Evolutionary conservation across 1,140 invertebrate species (phyloP), one percentile per base, ranked within the genome.

Genomic region (Aphelenchoides avenae): DNA sequence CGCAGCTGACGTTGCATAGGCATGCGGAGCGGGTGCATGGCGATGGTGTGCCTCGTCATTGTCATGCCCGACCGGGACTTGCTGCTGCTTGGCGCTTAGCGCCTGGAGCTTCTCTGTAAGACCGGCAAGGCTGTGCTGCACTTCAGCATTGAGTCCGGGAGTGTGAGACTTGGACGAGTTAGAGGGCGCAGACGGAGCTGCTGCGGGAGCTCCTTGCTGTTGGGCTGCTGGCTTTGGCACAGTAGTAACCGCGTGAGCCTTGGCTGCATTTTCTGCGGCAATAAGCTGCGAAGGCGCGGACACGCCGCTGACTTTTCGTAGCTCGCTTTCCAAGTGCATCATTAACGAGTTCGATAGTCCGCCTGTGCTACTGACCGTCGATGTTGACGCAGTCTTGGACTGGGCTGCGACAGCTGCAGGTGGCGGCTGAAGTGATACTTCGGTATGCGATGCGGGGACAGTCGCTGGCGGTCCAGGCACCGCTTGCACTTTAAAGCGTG

Each of bases 301-400:
- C 9, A 61, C 59, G 15, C 59, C 63, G 33, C 63, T 65, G 11
- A 65, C 55, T 50, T 64, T 64, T 18, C 64, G 42, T 24, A 64
- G 42, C 41, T 63, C 61, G 36, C n/a, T 39, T 18, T 61, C 57
- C 31, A 65, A 46, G 27, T 46, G 33, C 22, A 42, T 47, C 11
- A 64, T 27, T 15, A 51, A 34, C 11, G 50, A 50, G 31, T 33
- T 26, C 30, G 41, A 2, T 26, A 36, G 20, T 39, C 29, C 24
- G 6, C 39, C n/a, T 40, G 42, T 49, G 9, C 24, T 24, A 36
- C 27, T 56, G 41, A 40, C 53, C 5, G 64, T 68, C 39, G 53
- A 61, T 3, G 52, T 46, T 11, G 64, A 43, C 5, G 52, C 41
- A 5, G 33, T 13, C 11, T n/a, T 26, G 15, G 42, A 31, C 33